Evolutionary conservation across 2,888 invertebrate species (phyloP).

Genomic region (Chrysopilus asiliformis): DNA sequence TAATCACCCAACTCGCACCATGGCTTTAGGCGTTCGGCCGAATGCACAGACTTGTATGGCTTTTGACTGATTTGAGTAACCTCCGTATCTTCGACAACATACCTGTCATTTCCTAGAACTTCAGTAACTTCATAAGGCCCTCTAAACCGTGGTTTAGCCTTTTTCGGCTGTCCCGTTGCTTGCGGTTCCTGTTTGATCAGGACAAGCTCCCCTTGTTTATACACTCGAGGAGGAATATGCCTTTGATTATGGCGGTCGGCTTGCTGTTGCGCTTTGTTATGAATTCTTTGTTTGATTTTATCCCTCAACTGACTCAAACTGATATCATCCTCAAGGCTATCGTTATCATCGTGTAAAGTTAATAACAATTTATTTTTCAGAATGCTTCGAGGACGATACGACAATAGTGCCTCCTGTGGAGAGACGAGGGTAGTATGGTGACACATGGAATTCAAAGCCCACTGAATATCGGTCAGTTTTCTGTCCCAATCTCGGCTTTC

Average conservation of each 20-base stretch:
- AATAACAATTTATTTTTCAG: slow-evolving; percentile 7
- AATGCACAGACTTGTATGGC: background rate
- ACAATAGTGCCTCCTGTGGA: slow-evolving; percentile 4
- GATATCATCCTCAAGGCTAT: slow-evolving; percentile 5
- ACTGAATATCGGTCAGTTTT: background rate
- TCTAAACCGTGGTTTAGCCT: background rate
- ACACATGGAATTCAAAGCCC: slow-evolving; percentile 2
- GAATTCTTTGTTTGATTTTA: no score
- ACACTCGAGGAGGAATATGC: no score
- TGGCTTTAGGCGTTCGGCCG: slow-evolving; percentile 1
- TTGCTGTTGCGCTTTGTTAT: no score
- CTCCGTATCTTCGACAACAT: background rate
- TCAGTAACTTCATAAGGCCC: slow-evolving; percentile 3
- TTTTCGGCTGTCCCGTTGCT: no score
- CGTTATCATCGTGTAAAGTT: slow-evolving; percentile 3
- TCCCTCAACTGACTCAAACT: slow-evolving; percentile 1
- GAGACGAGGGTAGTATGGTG: slow-evolving; percentile 5
- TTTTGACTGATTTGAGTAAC: background rate
- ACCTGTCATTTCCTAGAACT: slow-evolving; percentile 1
- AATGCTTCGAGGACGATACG: slow-evolving; percentile 6
- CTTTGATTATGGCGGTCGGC: no score
- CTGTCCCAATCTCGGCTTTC: slow-evolving; percentile 4
- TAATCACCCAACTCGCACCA: slow-evolving; percentile 1
- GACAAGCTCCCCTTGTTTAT: background rate
- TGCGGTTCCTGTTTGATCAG: background rate